phyloP scores from a whole-genome alignment of 92 coral and sea anemone genomes.

The Umimayanthus chanpuru region DNA sequence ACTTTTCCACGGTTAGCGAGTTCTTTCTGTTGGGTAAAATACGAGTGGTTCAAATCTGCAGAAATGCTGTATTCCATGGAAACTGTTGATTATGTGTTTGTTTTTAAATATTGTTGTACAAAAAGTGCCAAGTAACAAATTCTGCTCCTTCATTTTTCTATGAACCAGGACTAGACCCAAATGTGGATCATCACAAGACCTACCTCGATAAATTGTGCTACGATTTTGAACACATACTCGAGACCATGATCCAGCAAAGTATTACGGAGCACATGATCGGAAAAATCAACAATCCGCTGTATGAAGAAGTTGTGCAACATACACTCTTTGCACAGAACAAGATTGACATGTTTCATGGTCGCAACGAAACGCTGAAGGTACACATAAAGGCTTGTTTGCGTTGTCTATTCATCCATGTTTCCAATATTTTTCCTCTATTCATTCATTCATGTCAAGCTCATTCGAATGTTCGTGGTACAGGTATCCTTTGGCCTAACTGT shows the following conservation, averaged over 20 bases:
- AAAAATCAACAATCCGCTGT: slow-evolving; percentile 65
- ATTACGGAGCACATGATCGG: slow-evolving; percentile 62
- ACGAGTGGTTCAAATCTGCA: background rate
- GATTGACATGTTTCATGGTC: slow-evolving; percentile 70
- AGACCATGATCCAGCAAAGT: slow-evolving; percentile 62
- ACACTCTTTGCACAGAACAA: slow-evolving; percentile 71
- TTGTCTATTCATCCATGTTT: background rate
- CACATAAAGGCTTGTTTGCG: background rate
- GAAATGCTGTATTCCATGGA: background rate
- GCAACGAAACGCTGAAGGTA: slow-evolving; percentile 64
- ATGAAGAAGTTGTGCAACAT: slow-evolving; percentile 77
- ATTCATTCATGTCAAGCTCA: background rate
- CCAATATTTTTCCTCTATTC: background rate
- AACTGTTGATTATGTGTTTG: background rate
- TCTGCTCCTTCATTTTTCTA: background rate
- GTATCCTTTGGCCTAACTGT: too few relatives aligned
- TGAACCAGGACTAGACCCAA: slow-evolving; percentile 71
- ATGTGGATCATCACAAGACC: slow-evolving; percentile 54
- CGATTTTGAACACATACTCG: slow-evolving; percentile 67
- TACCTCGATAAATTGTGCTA: slow-evolving; percentile 64
- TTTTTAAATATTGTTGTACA: background rate
- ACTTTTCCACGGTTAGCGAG: background rate
- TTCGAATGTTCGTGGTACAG: too few relatives aligned
- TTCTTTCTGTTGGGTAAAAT: too few relatives aligned
- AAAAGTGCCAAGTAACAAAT: background rate